phyloP scores from a whole-genome alignment of 1,140 invertebrate genomes.

The Drosophila kohkoa region DNA sequence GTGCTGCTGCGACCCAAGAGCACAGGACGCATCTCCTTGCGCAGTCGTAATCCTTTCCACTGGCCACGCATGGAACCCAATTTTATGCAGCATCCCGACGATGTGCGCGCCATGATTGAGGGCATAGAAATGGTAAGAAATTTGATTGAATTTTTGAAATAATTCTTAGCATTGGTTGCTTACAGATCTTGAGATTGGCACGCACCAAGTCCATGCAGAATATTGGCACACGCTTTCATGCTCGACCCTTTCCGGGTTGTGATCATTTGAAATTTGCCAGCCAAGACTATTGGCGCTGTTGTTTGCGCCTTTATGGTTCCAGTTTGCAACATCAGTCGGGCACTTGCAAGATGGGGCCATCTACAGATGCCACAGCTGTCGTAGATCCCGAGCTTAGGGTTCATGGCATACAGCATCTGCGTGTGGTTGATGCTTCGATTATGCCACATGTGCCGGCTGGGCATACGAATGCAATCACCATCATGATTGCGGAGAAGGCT shows the following conservation, averaged over 20 bases:
- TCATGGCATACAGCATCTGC: conserved; percentile 88
- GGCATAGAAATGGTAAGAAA: conserved; percentile 89
- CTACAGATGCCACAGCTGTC: conserved; percentile 88
- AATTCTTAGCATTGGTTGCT: conserved; percentile 27
- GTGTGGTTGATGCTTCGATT: conserved; percentile 91
- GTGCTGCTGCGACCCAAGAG: conserved; percentile 91
- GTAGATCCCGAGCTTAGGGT: conserved; percentile 91
- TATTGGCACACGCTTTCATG: conserved; percentile 87
- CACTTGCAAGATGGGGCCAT: conserved; percentile 92
- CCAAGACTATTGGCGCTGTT: conserved; percentile 91
- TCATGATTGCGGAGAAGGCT: conserved; percentile 89
- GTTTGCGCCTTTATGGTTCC: conserved; percentile 88
- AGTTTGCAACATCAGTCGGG: conserved; percentile 92
- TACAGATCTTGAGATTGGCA: conserved; percentile 87
- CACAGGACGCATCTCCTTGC: conserved; percentile 89
- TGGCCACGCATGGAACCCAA: conserved; percentile 92
- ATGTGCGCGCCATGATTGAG: conserved; percentile 89
- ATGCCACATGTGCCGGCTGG: conserved; percentile 88
- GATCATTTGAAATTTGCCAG: conserved; percentile 86
- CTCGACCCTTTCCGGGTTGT: conserved; percentile 89
- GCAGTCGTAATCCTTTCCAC: conserved; percentile 89
- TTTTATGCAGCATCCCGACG: conserved; percentile 89
- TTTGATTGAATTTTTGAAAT: neutral
- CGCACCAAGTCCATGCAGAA: conserved; percentile 87
- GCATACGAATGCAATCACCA: conserved; percentile 87